Evolutionary conservation across 2,888 invertebrate species (phyloP).

Genomic region (Falcaria lacertinaria): DNA sequence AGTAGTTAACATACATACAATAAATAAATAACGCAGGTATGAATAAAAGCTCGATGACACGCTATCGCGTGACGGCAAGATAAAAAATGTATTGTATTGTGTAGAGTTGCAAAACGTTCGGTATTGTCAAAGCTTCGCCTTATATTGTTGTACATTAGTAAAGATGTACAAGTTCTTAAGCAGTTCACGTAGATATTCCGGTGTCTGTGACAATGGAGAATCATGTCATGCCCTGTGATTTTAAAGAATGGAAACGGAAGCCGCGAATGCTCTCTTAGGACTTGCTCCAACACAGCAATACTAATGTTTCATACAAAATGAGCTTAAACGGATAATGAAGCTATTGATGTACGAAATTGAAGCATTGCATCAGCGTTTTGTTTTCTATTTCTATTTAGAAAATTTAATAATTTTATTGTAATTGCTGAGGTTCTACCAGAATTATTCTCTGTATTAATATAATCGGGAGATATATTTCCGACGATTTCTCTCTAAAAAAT

Average conservation of each 20-base stretch:
- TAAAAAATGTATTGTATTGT: not conserved
- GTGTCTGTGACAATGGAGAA: constrained; percentile 55
- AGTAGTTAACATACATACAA: not conserved
- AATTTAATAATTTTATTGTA: too few species aligned
- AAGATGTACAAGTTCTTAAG: constrained; percentile 33
- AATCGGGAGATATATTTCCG: too few species aligned
- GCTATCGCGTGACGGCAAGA: not conserved
- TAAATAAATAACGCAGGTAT: not conserved
- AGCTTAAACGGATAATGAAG: constrained; percentile 6
- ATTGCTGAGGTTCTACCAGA: too few species aligned
- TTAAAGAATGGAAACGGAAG: constrained; percentile 63
- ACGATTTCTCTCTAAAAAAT: too few species aligned
- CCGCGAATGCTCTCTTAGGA: constrained; percentile 41
- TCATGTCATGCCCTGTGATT: constrained; percentile 54
- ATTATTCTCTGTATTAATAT: too few species aligned
- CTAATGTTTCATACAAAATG: constrained; percentile 34
- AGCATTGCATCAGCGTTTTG: too few species aligned
- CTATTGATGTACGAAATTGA: not conserved
- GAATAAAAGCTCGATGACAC: not conserved
- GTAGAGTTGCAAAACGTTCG: not conserved
- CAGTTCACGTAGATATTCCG: constrained; percentile 50
- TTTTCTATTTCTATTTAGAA: too few species aligned
- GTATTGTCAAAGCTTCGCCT: not conserved
- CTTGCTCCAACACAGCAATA: constrained; percentile 29
- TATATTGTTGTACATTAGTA: not conserved